Evolutionary conservation across 1,140 invertebrate genomes (phyloP), one percentile per base, ranked within the genome.

Genomic region (Conopomorpha cramerella): DNA sequence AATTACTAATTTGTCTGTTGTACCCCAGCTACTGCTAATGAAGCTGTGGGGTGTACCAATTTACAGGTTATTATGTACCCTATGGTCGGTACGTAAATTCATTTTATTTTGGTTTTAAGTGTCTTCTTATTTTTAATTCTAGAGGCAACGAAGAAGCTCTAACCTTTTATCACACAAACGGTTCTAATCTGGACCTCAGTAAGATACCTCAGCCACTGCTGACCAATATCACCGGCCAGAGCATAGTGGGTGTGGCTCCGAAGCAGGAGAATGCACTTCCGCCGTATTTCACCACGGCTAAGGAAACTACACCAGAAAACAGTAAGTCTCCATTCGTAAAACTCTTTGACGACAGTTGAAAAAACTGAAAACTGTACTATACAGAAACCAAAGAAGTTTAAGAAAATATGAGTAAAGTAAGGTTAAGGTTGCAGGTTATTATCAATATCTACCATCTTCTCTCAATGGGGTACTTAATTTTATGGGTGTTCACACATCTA

Each of bases 191-290:
- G 7, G 56, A 70, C 30, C 34, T 70, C 31, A 55, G 45, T 18
- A 30, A 39, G 8, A 55, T 70, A 27, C 46, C 49, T 3, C 31
- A 34, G 4, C 62, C 62, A 0, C 38, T 70, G n/a, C 16, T 59
- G 4, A 66, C 63, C 0, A 70, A 70, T 18, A 51, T 70, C 18
- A 65, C 60, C 8, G 63, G 62, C 2, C 56, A 70, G 19, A 59
- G 54, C 29, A 29, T 65, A 1, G 44, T 70, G 1, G 62, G 51
- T 2, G 31, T 65, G 2, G 49, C 55, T 1, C 59, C 57, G 12
- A 36, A 23, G 4, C 19, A 23, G 4, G 4, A 4, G 4, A 10
- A 10, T 4, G 19, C 19, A 10, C 19, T 23, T 4, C 19, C 19
- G 4, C 19, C 19, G n/a, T n/a, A n/a, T n/a, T n/a, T n/a, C n/a